Conservation (phyloP, 2,888 invertebrate genomes). For the Mythimna vitellina region DNA sequence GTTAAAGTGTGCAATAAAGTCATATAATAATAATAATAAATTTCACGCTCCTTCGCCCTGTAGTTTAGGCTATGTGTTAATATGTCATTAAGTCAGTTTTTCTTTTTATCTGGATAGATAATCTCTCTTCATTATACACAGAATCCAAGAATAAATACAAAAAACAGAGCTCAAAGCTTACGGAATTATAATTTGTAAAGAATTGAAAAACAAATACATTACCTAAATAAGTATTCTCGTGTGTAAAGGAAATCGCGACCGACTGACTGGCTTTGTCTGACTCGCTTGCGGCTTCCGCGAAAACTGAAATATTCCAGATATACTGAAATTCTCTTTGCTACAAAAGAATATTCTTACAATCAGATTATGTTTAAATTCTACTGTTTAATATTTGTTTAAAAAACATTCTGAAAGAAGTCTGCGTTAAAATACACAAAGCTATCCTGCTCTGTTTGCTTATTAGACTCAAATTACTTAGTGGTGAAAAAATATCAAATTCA, state of each 20-base stretch:
- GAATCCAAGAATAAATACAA: background rate
- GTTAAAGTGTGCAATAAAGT: too few relatives aligned
- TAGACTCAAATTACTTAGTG: too few relatives aligned
- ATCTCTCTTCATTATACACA: background rate
- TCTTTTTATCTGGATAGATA: too few relatives aligned
- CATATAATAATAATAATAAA: too few relatives aligned
- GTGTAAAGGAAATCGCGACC: background rate
- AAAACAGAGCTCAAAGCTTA: background rate
- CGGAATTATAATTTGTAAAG: constrained; percentile 15
- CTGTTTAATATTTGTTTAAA: constrained; percentile 1
- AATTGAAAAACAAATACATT: constrained; percentile 30
- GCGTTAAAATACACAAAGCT: background rate
- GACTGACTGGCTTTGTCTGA: constrained; percentile 7
- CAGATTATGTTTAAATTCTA: background rate
- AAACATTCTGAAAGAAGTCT: background rate
- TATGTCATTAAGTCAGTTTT: too few relatives aligned
- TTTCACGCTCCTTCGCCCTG: too few relatives aligned
- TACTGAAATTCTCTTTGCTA: constrained; percentile 24
- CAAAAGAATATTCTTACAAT: constrained; percentile 1
- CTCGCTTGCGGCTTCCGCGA: constrained; percentile 6
- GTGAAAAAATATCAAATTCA: background rate
- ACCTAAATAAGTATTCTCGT: constrained; percentile 3
- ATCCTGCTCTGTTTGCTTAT: too few relatives aligned
- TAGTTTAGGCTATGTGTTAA: too few relatives aligned
- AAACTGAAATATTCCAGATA: constrained; percentile 40